These are phyloP conservation scores for Aporophyla nigra DNA, from an alignment of 2,888 invertebrate species.

Conservation along the genomic window DNA sequence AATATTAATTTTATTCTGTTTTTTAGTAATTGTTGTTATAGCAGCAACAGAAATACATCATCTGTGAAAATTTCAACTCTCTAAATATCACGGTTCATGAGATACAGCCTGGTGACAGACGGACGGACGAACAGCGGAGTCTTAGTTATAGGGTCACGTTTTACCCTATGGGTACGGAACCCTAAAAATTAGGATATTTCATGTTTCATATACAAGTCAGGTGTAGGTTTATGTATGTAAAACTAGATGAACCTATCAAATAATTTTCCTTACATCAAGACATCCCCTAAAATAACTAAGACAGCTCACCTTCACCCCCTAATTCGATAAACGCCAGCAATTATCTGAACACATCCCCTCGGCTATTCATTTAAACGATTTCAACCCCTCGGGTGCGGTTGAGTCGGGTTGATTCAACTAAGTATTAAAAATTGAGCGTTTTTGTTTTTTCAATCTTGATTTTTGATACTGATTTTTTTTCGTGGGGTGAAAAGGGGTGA, in stretches of 20 bases:
- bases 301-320: constrained; percentile 53
- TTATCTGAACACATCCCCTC: constrained; percentile 63
- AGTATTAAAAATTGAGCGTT: constrained; percentile 45
- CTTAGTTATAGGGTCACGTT: too few relatives aligned
- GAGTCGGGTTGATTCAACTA: constrained; percentile 48
- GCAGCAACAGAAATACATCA: too few relatives aligned
- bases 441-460: constrained; percentile 49
- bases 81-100: too few relatives aligned
- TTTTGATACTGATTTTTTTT: constrained; percentile 44
- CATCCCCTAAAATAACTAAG: constrained; percentile 31
- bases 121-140: too few relatives aligned
- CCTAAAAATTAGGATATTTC: too few relatives aligned
- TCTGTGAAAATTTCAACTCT: too few relatives aligned
- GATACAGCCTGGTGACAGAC: too few relatives aligned
- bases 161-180: too few relatives aligned
- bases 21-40: too few relatives aligned
- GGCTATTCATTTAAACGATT: constrained; percentile 64
- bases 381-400: constrained; percentile 53
- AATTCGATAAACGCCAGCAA: constrained; percentile 73
- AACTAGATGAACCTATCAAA: not conserved
- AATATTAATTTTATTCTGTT: too few relatives aligned
- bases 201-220: too few relatives aligned
- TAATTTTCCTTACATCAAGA: constrained; percentile 12
- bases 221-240: not conserved
- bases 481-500: constrained; percentile 13